Base-by-base conservation (phyloP, 2,888 invertebrate genomes). In the Campoplex nolae region DNA sequence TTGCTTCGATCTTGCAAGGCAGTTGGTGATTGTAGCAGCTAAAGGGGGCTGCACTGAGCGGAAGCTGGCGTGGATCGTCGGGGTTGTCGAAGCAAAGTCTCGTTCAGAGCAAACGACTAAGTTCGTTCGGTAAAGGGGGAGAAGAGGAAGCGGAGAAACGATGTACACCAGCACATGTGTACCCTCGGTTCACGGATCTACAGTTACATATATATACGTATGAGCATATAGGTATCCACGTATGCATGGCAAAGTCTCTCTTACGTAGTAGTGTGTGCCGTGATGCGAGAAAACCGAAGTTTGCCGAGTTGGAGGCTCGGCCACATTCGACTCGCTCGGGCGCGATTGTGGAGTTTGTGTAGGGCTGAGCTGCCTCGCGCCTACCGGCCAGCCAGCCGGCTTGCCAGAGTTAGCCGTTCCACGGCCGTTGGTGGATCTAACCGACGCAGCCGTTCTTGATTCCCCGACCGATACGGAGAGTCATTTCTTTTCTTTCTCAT, bases 361-460 rank as follows among this genome's bases (percentile, higher is more conserved):
- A 67, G 77, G 79, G 83, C 75, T 78, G 80, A 82, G 82, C 79
- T 18, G 83, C 71, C 62, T 77, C 83, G 83, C 86, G 85, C 76
- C 51, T 90, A 91, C 90, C 92, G 91, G 91, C 90, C 90, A 91
- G 90, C 90, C 90, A 91, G 93, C 91, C 91, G 91, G 91, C 90
- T 87, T 78, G 89, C 80, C 92, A 92, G 93, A 93, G 93, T 93
- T 93, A 91, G 93, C 93, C 92, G 92, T 92, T 93, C 92, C 92
- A 89, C 92, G 92, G 92, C 90, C 90, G 92, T 90, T 90, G 93
- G 91, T 92, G 92, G 91, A 91, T 92, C 90, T 86, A 87, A 76
- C 87, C 88, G 87, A 81, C 88, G 88, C 88, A 87, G 87, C 87
- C 80, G 84, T 80, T 87, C 85, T 65, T 84, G 75, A 48, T 80